Percentiles rank a stretch among this genome's conserved stretches.
These are phyloP conservation scores for Drosophila ohnishii DNA, from an alignment of 1,140 invertebrate genomes.

Conservation along the genomic window DNA sequence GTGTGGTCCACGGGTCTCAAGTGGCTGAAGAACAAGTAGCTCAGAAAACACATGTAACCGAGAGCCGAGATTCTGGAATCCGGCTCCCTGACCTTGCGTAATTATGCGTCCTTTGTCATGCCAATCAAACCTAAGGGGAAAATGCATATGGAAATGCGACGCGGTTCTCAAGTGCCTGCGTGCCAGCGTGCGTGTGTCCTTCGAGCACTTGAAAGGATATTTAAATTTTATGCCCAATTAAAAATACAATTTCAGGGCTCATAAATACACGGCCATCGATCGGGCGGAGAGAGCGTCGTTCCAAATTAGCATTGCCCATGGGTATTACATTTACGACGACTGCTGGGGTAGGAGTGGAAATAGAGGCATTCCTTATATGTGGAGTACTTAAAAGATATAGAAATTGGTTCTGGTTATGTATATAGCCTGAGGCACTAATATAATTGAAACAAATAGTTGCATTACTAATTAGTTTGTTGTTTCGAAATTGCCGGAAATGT, in stretches of 20 bases:
- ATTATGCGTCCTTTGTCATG: slow-evolving; percentile 73
- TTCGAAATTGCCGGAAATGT: neutral
- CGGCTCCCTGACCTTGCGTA: slow-evolving; percentile 44
- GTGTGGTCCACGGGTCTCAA: slow-evolving; percentile 68
- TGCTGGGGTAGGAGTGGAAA: neutral
- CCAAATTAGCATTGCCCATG: slow-evolving; percentile 54
- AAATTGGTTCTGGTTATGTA: neutral
- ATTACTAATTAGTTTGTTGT: neutral
- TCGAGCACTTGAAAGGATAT: slow-evolving; percentile 55
- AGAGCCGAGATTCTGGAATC: slow-evolving; percentile 1
- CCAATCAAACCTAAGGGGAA: slow-evolving; percentile 46
- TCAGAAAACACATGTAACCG: slow-evolving; percentile 48
- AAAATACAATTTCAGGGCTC: slow-evolving; percentile 73
- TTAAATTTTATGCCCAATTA: slow-evolving; percentile 79
- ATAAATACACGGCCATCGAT: slow-evolving; percentile 41
- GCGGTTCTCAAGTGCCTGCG: slow-evolving; percentile 54
- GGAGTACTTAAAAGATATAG: neutral
- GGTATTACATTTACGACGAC: slow-evolving; percentile 30
- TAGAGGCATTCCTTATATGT: neutral
- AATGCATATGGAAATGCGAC: slow-evolving; percentile 27
- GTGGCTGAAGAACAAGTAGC: slow-evolving; percentile 62
- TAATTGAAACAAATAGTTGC: neutral
- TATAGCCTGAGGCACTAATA: neutral
- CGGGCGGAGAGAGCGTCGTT: slow-evolving; percentile 1
- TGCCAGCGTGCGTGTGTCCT: slow-evolving; percentile 48